Base-by-base conservation (phyloP, 2,113 vertebrate species). In the Diadophis punctatus region DNA sequence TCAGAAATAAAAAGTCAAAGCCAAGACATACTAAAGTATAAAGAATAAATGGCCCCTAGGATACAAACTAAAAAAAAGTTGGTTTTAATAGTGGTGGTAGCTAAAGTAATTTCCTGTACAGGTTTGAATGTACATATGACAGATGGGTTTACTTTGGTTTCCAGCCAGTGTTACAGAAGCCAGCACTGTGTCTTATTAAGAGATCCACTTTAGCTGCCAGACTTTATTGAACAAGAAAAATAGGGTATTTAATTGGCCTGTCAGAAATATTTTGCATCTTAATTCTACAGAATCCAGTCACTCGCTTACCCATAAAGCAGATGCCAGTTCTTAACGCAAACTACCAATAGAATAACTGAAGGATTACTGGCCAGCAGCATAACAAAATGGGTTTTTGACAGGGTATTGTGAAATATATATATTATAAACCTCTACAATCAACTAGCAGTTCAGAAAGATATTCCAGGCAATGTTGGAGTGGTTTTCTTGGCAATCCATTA, bases 71-170 rank as follows among this genome's bases (percentile, higher is more conserved):
- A 80, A 88, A 30, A 43, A 80, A 80, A 80, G 34, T 9, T 43
- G 16, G 1, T 80, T 22, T 2, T 3, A 30, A 30, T 30, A 25
- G 7, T 9, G 16, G 25, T 91, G 53, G 49, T 25, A 80, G 4
- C 0, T 0, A n/a, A 91, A 0, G 0, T 0, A 11, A 63, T 89
- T 93, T 56, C 68, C 91, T 51, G 1, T 85, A 87, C 39, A 51
- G 48, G 60, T 91, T 43, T 86, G 39, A 58, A 80, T 22, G 39
- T 87, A 74, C 0, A 0, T 23, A 89, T 3, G 23, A 95, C 86
- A 92, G 86, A 92, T 88, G 91, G 86, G 3, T 48, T 93, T 93
- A 55, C 86, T 91, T 92, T 20, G 0, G 27, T 85, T 58, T 0
- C 0, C 80, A 93, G 90, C 80, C 1, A 1, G 88, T 51, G 34